Evolutionary conservation across 2,888 invertebrate species (phyloP).

Genomic region (Eulithis prunata): DNA sequence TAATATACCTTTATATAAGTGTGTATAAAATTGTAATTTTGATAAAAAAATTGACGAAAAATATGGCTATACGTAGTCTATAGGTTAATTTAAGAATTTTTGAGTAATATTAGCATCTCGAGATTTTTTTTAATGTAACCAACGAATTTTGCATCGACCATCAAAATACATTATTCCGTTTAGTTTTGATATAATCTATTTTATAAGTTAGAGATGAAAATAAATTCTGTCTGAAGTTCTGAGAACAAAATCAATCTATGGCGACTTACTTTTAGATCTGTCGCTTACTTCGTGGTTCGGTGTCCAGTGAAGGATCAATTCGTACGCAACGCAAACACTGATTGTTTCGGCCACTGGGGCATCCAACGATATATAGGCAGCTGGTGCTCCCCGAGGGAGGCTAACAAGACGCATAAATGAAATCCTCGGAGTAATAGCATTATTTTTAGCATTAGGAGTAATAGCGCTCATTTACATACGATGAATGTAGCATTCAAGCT

Average conservation of each 20-base stretch:
- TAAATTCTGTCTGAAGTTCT: not conserved
- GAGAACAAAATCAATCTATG: not conserved
- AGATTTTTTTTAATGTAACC: not conserved
- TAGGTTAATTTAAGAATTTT: too few relatives aligned
- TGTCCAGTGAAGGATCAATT: conserved; percentile 19
- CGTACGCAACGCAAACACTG: conserved; percentile 23
- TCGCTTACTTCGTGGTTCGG: conserved; percentile 1
- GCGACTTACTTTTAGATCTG: not conserved
- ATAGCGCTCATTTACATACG: conserved; percentile 31
- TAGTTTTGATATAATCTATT: not conserved
- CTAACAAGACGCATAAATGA: conserved; percentile 28
- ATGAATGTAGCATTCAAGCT: conserved; percentile 27
- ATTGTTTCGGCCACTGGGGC: conserved; percentile 24
- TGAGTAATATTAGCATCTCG: too few relatives aligned
- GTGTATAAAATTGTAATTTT: not conserved
- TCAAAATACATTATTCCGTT: not conserved
- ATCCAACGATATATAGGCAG: conserved; percentile 13
- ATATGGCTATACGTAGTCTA: too few relatives aligned
- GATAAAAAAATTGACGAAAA: too few relatives aligned
- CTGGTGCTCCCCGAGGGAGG: conserved; percentile 16
- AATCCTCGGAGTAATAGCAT: conserved; percentile 31
- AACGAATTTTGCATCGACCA: not conserved
- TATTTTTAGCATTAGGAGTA: conserved; percentile 29
- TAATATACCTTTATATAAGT: not conserved
- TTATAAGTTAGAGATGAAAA: not conserved